Evolutionary conservation across 2,113 vertebrate genomes (phyloP).

Genomic region (Pelmatolapia mariae): DNA sequence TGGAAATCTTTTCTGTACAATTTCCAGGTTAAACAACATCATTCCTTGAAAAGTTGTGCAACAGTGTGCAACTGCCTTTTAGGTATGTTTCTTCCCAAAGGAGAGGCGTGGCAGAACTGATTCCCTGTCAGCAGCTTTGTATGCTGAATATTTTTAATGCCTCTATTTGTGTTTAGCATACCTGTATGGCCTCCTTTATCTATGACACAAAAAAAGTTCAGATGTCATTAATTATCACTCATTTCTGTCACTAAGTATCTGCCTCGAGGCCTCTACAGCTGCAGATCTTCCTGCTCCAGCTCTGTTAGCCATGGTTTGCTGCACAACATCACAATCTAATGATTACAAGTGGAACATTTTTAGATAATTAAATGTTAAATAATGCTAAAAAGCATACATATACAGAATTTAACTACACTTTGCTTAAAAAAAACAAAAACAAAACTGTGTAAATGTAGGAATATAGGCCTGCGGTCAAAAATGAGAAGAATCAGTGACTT

Average conservation of each 20-base stretch:
- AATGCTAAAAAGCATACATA: neutral
- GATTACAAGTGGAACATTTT: neutral
- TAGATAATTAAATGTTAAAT: neutral
- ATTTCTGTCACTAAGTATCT: neutral
- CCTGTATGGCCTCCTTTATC: rapidly evolving
- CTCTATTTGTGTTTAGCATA: neutral
- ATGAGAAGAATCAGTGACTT: neutral
- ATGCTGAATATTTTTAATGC: neutral
- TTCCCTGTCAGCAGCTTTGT: rapidly evolving
- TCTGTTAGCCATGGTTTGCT: rapidly evolving
- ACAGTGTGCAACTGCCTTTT: neutral
- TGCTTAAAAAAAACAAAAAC: neutral
- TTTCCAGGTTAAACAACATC: neutral
- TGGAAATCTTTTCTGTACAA: neutral
- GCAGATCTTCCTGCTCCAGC: neutral
- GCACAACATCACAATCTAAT: neutral
- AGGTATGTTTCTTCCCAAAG: neutral
- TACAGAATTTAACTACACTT: neutral
- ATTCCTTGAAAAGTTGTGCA: neutral
- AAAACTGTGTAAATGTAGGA: rapidly evolving
- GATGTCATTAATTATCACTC: neutral
- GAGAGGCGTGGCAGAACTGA: neutral
- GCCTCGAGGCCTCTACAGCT: neutral
- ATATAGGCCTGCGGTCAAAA: rapidly evolving
- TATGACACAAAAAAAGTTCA: neutral